Percentiles rank a stretch among this genome's conserved stretches.
phyloP scores from a whole-genome alignment of 2,888 invertebrate species.

The Diogma glabrata region DNA sequence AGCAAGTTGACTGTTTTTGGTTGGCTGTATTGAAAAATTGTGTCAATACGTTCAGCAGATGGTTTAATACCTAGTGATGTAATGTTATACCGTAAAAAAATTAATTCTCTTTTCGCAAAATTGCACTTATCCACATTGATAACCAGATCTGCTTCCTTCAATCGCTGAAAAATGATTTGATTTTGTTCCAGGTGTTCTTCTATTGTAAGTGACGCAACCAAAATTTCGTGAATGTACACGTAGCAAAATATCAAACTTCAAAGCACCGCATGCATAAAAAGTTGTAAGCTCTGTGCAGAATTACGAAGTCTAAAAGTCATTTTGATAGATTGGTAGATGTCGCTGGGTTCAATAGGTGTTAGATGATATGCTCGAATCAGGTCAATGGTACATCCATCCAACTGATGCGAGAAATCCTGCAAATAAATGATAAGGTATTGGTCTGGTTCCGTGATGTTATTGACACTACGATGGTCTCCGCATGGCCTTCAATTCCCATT shows the following conservation, averaged over 20 bases:
- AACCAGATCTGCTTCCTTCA: constrained; percentile 19
- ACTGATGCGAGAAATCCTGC: constrained; percentile 22
- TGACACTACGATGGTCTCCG: constrained; percentile 26
- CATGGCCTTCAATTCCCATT: constrained; percentile 24
- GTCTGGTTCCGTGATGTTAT: constrained; percentile 26
- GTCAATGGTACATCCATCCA: constrained; percentile 22
- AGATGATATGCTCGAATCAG: constrained; percentile 25
- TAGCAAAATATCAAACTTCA: constrained; percentile 21
- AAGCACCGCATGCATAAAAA: constrained; percentile 25
- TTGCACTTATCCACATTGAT: constrained; percentile 20
- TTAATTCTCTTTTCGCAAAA: constrained; percentile 15
- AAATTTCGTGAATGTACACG: constrained; percentile 24
- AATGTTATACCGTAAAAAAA: constrained; percentile 17
- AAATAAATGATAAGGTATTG: constrained; percentile 27
- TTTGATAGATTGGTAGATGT: constrained; percentile 23
- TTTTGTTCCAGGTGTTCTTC: constrained; percentile 20
- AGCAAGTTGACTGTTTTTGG: constrained; percentile 17
- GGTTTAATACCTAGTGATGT: constrained; percentile 13
- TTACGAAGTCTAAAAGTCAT: constrained; percentile 30
- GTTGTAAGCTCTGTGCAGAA: constrained; percentile 28
- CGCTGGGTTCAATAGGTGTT: constrained; percentile 10
- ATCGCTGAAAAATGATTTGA: constrained; percentile 19
- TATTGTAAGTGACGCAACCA: constrained; percentile 20
- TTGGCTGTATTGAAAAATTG: constrained; percentile 14
- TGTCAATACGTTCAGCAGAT: constrained; percentile 14